A percentile compares a stretch with the other conserved stretches of the same genome.
Conservation (phyloP, 2,797 vertebrate genomes). For the Sebastes itinus region DNA sequence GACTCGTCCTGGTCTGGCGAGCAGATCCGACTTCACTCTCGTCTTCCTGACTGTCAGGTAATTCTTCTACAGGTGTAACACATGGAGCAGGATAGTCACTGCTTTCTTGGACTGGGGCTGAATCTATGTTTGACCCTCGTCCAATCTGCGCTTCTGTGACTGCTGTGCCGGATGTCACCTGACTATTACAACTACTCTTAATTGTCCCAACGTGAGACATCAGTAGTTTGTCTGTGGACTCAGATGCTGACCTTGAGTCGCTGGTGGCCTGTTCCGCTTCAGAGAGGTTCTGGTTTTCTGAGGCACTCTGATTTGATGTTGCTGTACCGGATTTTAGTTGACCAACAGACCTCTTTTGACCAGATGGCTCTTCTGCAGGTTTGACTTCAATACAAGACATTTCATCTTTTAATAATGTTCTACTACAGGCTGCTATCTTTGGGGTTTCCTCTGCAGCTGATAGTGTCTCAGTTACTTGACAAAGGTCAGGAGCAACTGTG, state of each 20-base stretch:
- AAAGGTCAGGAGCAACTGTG: not conserved
- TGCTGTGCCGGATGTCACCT: not conserved
- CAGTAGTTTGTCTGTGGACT: conserved; percentile 1
- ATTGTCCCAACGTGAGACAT: not conserved
- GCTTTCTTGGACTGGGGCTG: not conserved
- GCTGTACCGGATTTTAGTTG: not conserved
- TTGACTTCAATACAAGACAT: not conserved
- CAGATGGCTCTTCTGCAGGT: conserved; percentile 2
- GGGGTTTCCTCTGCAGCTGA: conserved; percentile 2
- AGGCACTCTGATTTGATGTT: not conserved
- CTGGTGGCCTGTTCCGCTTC: conserved; percentile 6
- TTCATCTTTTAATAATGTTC: not conserved
- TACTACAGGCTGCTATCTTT: not conserved
- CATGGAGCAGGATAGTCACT: not conserved
- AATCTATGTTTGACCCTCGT: not conserved
- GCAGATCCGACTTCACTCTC: not conserved
- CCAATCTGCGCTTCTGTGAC: not conserved
- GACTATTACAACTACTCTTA: not conserved
- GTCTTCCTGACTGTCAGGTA: conserved; percentile 7
- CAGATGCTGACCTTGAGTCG: not conserved
- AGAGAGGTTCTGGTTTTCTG: conserved; percentile 34
- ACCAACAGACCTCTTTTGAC: not conserved
- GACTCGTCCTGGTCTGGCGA: conserved; percentile 10
- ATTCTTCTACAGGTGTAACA: not conserved
- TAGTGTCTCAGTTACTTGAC: not conserved